These are phyloP conservation scores for Heliconius hermathena DNA, from an alignment of 1,140 invertebrate species.

Conservation along the genomic window DNA sequence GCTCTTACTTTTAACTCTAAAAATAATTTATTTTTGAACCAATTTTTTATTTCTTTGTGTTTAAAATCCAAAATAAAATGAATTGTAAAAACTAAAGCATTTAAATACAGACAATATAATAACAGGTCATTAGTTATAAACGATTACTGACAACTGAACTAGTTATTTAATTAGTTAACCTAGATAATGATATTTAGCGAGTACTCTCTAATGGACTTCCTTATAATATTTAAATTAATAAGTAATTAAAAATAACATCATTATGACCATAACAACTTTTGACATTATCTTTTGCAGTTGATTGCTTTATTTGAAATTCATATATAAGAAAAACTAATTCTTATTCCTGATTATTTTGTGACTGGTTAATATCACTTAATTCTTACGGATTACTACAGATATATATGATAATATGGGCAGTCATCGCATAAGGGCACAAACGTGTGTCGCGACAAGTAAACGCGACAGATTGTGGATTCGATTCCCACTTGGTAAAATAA, in stretches of 20 bases:
- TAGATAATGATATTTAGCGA: constrained; percentile 17
- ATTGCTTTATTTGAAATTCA: not conserved
- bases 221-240: constrained; percentile 21
- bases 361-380: not conserved
- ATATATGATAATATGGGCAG: too few relatives aligned
- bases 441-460: too few relatives aligned
- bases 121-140: not conserved
- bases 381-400: too few relatives aligned
- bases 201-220: constrained; percentile 2
- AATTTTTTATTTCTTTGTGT: not conserved
- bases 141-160: not conserved
- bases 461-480: too few relatives aligned
- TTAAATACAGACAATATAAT: not conserved
- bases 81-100: not conserved
- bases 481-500: too few relatives aligned
- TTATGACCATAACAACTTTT: not conserved
- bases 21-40: not conserved
- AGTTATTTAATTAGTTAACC: constrained; percentile 12
- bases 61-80: not conserved
- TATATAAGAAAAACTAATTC: not conserved
- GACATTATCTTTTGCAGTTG: constrained; percentile 10
- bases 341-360: not conserved
- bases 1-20: not conserved
- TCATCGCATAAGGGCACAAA: too few relatives aligned
- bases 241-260: constrained; percentile 2